Percentiles rank a stretch among this genome's conserved stretches.
Evolutionary conservation across 2,888 invertebrate species (phyloP).

Genomic region (Melinopterus prodromus): DNA sequence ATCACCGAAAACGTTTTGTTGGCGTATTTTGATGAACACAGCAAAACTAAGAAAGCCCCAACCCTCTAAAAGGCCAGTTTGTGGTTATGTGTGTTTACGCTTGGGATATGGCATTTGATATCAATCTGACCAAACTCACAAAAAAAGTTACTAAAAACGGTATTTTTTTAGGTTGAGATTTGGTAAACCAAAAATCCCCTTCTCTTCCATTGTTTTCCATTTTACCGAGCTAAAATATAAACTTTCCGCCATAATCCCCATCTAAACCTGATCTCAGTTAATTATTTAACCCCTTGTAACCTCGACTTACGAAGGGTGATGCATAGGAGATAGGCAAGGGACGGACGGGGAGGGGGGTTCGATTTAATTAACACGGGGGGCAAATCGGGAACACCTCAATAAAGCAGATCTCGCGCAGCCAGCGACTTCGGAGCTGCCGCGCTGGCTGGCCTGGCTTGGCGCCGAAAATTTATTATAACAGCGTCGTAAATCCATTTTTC

Average conservation of each 20-base stretch:
- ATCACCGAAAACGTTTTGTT: too few species aligned
- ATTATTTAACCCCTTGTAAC: conserved; percentile 40
- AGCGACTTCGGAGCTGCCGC: not conserved
- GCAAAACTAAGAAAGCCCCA: too few species aligned
- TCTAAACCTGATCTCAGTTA: conserved; percentile 32
- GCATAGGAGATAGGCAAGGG: conserved; percentile 37
- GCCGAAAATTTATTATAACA: conserved; percentile 32
- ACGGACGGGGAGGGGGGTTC: not conserved
- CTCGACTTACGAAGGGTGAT: conserved; percentile 36
- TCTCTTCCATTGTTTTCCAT: not conserved
- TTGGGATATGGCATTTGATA: too few species aligned
- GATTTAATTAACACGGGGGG: conserved; percentile 41
- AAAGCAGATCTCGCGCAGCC: conserved; percentile 29
- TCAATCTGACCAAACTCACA: too few species aligned
- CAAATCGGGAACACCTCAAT: conserved; percentile 29
- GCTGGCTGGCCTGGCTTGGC: conserved; percentile 12
- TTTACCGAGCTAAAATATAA: conserved; percentile 23
- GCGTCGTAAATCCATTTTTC: conserved; percentile 35
- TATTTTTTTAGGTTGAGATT: too few species aligned
- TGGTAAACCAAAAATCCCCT: too few species aligned
- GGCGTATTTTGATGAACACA: too few species aligned
- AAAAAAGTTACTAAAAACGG: too few species aligned
- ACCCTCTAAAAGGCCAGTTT: too few species aligned
- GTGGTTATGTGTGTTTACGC: too few species aligned
- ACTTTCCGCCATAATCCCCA: conserved; percentile 16